Conservation (phyloP, 2,113 vertebrate species). For the Elachura formosa region DNA sequence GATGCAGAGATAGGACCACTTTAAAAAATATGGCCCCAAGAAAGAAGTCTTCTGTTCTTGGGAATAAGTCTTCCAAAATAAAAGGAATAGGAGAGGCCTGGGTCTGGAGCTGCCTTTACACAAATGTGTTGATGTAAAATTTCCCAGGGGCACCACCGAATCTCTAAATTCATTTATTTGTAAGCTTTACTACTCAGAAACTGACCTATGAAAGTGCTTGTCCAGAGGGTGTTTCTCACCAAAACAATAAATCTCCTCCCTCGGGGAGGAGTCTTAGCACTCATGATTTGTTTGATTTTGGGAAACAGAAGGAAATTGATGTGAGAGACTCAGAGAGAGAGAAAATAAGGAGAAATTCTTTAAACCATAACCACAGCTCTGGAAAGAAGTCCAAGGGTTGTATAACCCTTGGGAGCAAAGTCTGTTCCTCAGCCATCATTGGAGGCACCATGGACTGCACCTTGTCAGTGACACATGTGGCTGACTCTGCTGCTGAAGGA, state of each 20-base stretch:
- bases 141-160: not conserved
- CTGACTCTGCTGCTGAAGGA: not conserved
- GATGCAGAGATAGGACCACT: conserved; percentile 57
- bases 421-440: not conserved
- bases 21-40: conserved; percentile 56
- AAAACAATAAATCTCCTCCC: conserved; percentile 36
- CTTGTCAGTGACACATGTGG: not conserved
- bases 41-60: conserved; percentile 25
- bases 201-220: conserved; percentile 14
- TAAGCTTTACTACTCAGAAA: not conserved
- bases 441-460: not conserved
- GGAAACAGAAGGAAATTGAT: not conserved
- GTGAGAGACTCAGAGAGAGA: not conserved
- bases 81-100: not conserved
- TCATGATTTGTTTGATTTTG: not conserved
- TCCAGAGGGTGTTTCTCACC: conserved; percentile 7
- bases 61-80: not conserved
- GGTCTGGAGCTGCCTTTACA: not conserved
- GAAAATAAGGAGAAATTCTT: not conserved
- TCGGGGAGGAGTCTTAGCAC: not conserved
- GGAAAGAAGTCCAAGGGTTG: not conserved
- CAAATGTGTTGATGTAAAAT: not conserved
- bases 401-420: not conserved
- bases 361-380: not conserved
- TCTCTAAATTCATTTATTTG: not conserved